Conservation (phyloP, 2,888 invertebrate genomes). For the Alviniconcha strummeri region DNA sequence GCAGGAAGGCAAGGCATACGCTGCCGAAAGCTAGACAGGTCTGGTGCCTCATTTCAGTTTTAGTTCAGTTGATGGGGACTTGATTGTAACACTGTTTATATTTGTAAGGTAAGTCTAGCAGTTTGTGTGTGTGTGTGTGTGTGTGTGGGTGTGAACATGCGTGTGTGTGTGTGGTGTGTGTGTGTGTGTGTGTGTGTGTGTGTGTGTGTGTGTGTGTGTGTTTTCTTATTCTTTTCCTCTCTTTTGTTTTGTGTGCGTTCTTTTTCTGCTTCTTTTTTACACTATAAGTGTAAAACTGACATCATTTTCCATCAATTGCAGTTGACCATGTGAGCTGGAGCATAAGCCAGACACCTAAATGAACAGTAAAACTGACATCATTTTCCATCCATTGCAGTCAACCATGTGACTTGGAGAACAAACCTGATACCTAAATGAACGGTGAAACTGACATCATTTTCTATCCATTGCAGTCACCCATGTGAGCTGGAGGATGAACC, state of each 20-base stretch:
- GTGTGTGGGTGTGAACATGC: not conserved
- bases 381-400: too few relatives aligned
- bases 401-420: too few relatives aligned
- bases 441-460: too few relatives aligned
- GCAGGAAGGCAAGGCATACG: not conserved
- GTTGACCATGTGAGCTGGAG: too few relatives aligned
- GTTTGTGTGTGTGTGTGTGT: not conserved
- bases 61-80: too few relatives aligned
- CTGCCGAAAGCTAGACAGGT: not conserved
- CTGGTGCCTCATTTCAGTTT: not conserved
- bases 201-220: not conserved
- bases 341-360: too few relatives aligned
- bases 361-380: too few relatives aligned
- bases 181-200: not conserved
- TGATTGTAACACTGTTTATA: not conserved
- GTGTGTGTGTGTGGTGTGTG: not conserved
- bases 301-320: too few relatives aligned
- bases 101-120: not conserved
- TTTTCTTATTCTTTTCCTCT: not conserved
- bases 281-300: not conserved
- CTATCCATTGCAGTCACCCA: too few relatives aligned
- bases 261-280: not conserved
- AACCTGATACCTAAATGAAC: too few relatives aligned
- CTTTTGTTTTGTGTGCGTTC: not conserved
- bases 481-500: too few relatives aligned